These are phyloP conservation scores for Cheirogaleus medius DNA, from an alignment of 2,113 vertebrate genomes.

Conservation along the genomic window DNA sequence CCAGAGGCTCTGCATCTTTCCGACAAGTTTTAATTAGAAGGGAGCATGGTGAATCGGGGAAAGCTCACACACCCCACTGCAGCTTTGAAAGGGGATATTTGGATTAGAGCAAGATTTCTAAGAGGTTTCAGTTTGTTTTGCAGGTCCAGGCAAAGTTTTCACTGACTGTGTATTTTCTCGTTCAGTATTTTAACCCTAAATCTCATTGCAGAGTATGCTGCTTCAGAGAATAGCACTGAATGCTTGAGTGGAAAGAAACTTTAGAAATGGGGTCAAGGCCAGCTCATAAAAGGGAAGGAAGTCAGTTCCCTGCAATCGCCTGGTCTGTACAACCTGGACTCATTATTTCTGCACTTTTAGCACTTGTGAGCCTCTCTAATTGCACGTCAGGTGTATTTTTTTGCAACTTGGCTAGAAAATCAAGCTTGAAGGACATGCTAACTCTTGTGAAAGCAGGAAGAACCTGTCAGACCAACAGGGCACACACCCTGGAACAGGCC, in stretches of 20 bases:
- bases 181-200: not conserved
- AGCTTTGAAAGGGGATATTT: not conserved
- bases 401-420: not conserved
- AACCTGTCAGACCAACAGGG: slow-evolving; percentile 35
- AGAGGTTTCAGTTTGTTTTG: not conserved
- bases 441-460: slow-evolving; percentile 8
- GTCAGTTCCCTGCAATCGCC: accelerated
- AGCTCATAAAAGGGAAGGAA: not conserved
- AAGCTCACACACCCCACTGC: not conserved
- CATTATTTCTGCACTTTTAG: not conserved
- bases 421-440: not conserved
- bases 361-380: not conserved
- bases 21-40: not conserved
- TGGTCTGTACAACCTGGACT: not conserved
- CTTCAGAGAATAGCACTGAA: not conserved
- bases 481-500: not conserved
- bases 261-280: slow-evolving; percentile 40
- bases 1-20: not conserved
- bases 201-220: not conserved
- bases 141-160: not conserved
- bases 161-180: not conserved
- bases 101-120: not conserved
- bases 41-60: not conserved
- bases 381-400: not conserved
- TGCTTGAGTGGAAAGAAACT: not conserved